Evolutionary conservation across 2,888 invertebrate genomes (phyloP), one percentile per base, ranked within the genome.

Genomic region (Caenorhabditis parvicauda): DNA sequence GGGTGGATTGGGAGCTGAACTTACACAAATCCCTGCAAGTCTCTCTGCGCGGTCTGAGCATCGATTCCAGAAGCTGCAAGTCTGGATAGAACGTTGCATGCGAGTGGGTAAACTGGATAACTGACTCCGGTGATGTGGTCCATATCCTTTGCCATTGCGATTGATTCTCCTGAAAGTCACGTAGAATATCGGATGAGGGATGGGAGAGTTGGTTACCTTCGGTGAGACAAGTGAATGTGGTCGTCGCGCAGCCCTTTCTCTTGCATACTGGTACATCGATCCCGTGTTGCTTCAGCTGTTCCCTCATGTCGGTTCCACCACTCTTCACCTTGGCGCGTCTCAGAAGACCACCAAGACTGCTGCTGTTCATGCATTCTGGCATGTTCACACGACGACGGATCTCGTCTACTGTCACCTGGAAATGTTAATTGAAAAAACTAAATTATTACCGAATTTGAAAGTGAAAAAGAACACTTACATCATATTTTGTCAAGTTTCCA

Each of bases 341-440:
- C 12, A 59, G 50, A 12, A 54, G 37, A 6, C 35, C 22, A 17
- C 39, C 39, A 22, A 59, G 21, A n/a, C 32, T 4, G 25, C 54
- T 54, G 5, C 12, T 22, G 25, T 54, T 59, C 41, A 59, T 29
- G 9, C 12, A 27, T 29, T 59, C 59, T n/a, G 59, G 54, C n/a
- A 32, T 41, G 3, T 9, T 17, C n/a, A 42, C 17, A 12, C 59
- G 25, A 41, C 59, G 17, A 35, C 46, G 24, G 19, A 59, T 4
- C 41, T 59, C 59, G 3, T 41, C 54, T 2, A 48, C 49, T n/a
- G 47, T 44, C 32, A 59, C n/a, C n/a, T n/a, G n/a, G n/a, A n/a
- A n/a, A n/a, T n/a, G n/a, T n/a, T n/a, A n/a, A n/a, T n/a, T n/a
- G n/a, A n/a, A n/a, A n/a, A n/a, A n/a, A n/a, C n/a, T n/a, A n/a